Base-by-base conservation (phyloP, 2,113 vertebrate genomes). In the Salminus brasiliensis region DNA sequence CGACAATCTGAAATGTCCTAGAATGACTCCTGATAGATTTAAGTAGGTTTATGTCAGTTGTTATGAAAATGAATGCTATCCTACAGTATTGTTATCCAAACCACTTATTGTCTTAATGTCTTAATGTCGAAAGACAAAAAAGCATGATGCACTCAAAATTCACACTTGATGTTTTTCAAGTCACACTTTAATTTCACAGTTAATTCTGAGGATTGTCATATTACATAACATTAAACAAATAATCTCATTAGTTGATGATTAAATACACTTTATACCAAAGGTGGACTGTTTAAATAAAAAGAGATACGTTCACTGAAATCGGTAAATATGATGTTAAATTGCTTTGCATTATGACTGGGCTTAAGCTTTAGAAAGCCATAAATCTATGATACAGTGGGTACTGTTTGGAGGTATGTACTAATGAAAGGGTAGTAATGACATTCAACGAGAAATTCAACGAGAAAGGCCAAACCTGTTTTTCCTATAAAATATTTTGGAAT, bases 131-230 rank as follows among this genome's bases (percentile, higher is more conserved):
- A n/a, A n/a, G n/a, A n/a, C n/a, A n/a, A n/a, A n/a, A n/a, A n/a
- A n/a, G n/a, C n/a, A n/a, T n/a, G n/a, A n/a, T n/a, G n/a, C n/a
- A n/a, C n/a, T n/a, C n/a, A n/a, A 66, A 12, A 9, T 2, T 36
- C 29, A n/a, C 25, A 27, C n/a, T n/a, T n/a, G 57, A 29, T 23
- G 18, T 34, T 79, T 53, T 63, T 72, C 25, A 77, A 34, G 74
- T 68, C 76, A n/a, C 30, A 70, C 43, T 79, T 79, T 79, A 79
- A 79, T 79, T 79, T 79, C 76, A 79, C 76, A 79, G 76, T 79
- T 63, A 79, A 63, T 72, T 79, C 32, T 49, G 18, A 72, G 57
- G 68, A 79, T 63, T 72, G 55, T 71, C 63, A n/a, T 45, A 21
- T 55, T n/a, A 7, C 21, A 15, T 25, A 36, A 72, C 43, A 71